Conservation (phyloP, 2,797 vertebrate genomes). For the Myotis planiceps region DNA sequence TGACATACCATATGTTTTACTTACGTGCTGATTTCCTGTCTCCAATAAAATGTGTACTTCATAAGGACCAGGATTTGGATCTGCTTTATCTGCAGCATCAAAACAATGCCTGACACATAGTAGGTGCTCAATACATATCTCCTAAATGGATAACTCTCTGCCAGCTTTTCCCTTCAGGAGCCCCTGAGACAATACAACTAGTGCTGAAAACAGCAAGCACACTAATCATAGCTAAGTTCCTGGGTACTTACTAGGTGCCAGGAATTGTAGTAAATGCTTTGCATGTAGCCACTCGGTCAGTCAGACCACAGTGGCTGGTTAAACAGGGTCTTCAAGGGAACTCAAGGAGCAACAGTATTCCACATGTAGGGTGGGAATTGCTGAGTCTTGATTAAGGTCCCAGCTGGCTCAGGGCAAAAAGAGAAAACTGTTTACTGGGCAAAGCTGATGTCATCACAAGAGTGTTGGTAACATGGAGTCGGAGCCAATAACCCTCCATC, state of each 20-base stretch:
- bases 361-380: neutral
- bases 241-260: neutral
- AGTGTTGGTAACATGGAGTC: neutral
- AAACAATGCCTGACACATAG: neutral
- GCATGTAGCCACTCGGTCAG: neutral
- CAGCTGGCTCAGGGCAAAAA: neutral
- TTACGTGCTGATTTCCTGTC: neutral
- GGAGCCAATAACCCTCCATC: neutral
- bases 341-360: neutral
- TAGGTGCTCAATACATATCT: neutral
- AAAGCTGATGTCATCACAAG: neutral
- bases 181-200: neutral
- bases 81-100: neutral
- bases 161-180: neutral
- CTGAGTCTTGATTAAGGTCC: neutral
- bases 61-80: neutral
- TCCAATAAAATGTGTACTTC: neutral
- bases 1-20: no score
- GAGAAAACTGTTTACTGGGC: neutral
- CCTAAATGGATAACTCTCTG: neutral
- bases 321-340: neutral
- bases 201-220: no score
- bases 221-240: neutral
- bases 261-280: accelerated
- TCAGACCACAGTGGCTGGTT: neutral